A percentile compares a stretch with the other conserved stretches of the same genome.
These are phyloP conservation scores for Popillia japonica DNA, from an alignment of 1,140 invertebrate genomes.

Conservation along the genomic window DNA sequence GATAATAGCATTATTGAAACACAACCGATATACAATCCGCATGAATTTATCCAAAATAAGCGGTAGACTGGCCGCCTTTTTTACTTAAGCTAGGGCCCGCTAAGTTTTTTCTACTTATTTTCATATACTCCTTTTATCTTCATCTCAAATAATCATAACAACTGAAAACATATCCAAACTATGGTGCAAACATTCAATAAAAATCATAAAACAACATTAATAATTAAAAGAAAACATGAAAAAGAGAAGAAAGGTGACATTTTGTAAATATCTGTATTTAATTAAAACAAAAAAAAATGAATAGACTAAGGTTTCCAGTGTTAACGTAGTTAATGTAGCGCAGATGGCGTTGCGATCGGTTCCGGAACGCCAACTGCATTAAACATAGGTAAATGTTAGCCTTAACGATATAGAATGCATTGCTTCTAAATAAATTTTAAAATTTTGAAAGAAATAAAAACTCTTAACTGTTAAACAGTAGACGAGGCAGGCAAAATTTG, in stretches of 20 bases:
- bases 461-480: constrained; percentile 18
- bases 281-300: neutral
- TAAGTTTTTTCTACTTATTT: constrained; percentile 16
- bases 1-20: neutral
- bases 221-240: neutral
- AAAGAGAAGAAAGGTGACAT: neutral
- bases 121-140: constrained; percentile 45
- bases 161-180: constrained; percentile 57
- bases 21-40: constrained; percentile 1
- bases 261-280: constrained; percentile 28
- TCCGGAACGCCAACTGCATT: constrained; percentile 33
- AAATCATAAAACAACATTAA: constrained; percentile 35
- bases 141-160: constrained; percentile 40
- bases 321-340: neutral
- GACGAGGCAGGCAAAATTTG: constrained; percentile 8
- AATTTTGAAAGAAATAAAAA: constrained; percentile 1
- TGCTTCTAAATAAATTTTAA: constrained; percentile 45
- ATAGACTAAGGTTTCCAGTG: neutral
- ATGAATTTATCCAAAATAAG: constrained; percentile 19
- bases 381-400: constrained; percentile 43
- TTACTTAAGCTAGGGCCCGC: constrained; percentile 50
- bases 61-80: constrained; percentile 47
- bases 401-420: constrained; percentile 42
- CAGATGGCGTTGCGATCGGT: constrained; percentile 36
- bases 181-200: constrained; percentile 53